Percentiles rank a stretch among this genome's conserved stretches.
Evolutionary conservation across 1,140 invertebrate genomes (phyloP).

Genomic region (Mycetomoellerius zeteki): DNA sequence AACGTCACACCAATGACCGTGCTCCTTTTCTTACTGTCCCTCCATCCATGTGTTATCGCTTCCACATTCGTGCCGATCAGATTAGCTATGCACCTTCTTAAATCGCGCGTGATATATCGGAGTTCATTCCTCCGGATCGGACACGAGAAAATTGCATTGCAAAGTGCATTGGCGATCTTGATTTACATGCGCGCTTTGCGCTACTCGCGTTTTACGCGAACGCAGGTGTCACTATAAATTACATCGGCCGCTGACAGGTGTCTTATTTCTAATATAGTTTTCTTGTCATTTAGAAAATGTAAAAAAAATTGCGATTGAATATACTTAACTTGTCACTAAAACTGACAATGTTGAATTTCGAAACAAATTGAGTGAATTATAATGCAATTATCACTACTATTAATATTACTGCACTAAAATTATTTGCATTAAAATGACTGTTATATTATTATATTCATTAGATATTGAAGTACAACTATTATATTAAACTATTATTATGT

Average conservation of each 20-base stretch:
- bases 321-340: neutral
- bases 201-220: neutral
- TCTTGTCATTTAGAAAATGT: neutral
- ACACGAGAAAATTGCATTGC: neutral
- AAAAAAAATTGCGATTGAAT: neutral
- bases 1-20: neutral
- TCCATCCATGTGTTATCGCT: neutral
- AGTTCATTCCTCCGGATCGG: neutral
- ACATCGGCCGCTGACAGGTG: neutral
- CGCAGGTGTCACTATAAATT: conserved; percentile 14
- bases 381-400: neutral
- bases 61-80: neutral
- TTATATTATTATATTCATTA: neutral
- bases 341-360: neutral
- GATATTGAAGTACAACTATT: neutral
- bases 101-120: neutral
- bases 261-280: neutral
- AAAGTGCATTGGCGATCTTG: neutral
- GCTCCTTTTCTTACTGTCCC: conserved; percentile 20
- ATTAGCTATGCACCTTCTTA: conserved; percentile 27
- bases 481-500: no score
- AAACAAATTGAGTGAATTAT: neutral
- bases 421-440: neutral
- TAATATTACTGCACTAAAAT: neutral
- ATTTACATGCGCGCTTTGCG: neutral